Conservation (phyloP, 2,888 invertebrate genomes). For the Spilarctia lutea region DNA sequence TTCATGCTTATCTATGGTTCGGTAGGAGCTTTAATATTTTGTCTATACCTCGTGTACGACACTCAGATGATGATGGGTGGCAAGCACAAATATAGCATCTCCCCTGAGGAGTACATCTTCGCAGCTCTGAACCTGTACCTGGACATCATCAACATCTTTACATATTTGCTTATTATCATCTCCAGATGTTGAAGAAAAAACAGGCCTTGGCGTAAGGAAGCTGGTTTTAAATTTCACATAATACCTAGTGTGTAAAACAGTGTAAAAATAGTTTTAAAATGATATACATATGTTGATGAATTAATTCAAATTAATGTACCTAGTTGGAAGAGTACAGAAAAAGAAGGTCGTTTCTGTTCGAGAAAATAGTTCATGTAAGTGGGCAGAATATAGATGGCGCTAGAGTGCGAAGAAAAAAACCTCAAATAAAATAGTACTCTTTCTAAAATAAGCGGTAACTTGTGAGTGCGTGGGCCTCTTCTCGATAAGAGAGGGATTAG, state of each 20-base stretch:
- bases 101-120: conserved; percentile 98
- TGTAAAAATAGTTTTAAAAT: neutral
- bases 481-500: neutral
- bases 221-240: neutral
- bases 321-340: neutral
- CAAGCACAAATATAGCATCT: conserved; percentile 94
- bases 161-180: conserved; percentile 93
- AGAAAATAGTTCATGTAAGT: neutral
- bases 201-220: neutral
- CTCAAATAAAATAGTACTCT: neutral
- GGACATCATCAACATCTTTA: conserved; percentile 96
- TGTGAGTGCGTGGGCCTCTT: neutral
- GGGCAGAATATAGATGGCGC: neutral
- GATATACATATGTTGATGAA: neutral
- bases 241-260: neutral
- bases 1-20: conserved; percentile 93
- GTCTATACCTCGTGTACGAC: conserved; percentile 95
- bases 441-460: neutral
- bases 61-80: conserved; percentile 97
- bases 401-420: neutral
- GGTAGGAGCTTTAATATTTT: conserved; percentile 95
- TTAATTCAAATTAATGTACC: neutral
- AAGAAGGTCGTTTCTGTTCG: neutral
- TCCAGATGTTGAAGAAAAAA: conserved; percentile 69
- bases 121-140: conserved; percentile 96